Base-by-base conservation (phyloP, 2,888 invertebrate species). In the Heliconius ethilla region DNA sequence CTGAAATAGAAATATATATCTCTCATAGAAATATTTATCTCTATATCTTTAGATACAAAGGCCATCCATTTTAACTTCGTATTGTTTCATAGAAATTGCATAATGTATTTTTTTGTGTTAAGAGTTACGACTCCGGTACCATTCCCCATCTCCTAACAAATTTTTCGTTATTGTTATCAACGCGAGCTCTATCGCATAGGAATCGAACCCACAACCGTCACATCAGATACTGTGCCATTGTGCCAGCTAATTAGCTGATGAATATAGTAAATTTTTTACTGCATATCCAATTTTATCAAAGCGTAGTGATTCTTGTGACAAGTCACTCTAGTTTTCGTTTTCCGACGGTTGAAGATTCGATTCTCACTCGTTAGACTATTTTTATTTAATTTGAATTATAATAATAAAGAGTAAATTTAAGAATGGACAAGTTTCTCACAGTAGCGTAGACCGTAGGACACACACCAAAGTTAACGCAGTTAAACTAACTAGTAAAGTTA, bases 11-110 rank as follows among this genome's bases (percentile, higher is more conserved):
- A 59, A 59, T 72, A 59, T 72, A 59, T 72, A 59, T 72, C 33
- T 59, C 59, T 59, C n/a, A n/a, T n/a, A 59, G 59, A n/a, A 59
- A 59, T 72, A 59, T 72, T 72, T 72, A 59, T 72, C 33, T 59
- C 59, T 59, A 72, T n/a, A 55, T 29, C 22, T 55, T 72, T 5
- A 67, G n/a, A 69, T 25, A 59, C 55, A 72, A 72, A 37, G 33
- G 33, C 13, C 13, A 25, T 33, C 33, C 72, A 59, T 72, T 59
- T 59, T 25, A n/a, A 37, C 59, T 37, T 55, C 1, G 59, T 59
- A 55, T 59, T 72, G 33, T 33, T 63, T 27, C 18, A 18, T 18
- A 27, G 13, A 27, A 63, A 25, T 62, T 11, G 25, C 25, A 25
- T 62, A 62, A 62, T 11, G 10, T 62, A 25, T 62, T 62, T 62